Percentiles rank a stretch among this genome's conserved stretches.
phyloP scores from a whole-genome alignment of 2,888 invertebrate genomes.

The Cataglyphis livida region DNA sequence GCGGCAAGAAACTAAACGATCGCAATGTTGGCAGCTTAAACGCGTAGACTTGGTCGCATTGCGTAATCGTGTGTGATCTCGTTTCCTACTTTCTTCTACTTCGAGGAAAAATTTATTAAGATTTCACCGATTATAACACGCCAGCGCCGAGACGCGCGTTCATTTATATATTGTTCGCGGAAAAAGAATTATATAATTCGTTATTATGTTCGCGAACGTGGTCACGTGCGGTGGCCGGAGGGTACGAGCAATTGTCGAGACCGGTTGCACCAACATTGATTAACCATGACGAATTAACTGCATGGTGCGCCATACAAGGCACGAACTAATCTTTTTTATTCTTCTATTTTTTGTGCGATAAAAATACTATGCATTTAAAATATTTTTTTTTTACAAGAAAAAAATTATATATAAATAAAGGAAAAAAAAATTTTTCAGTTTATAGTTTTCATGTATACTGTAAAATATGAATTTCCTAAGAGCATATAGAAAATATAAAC shows the following conservation, averaged over 20 bases:
- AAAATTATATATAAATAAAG: background rate
- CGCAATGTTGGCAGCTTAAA: background rate
- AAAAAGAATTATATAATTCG: constrained; percentile 64
- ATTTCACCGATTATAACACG: constrained; percentile 44
- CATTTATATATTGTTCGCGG: constrained; percentile 44
- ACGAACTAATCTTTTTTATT: background rate
- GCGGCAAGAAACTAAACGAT: background rate
- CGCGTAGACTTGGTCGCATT: constrained; percentile 8
- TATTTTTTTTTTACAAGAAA: background rate
- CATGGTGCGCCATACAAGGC: constrained; percentile 3
- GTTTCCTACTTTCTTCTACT: constrained; percentile 50
- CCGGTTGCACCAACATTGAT: constrained; percentile 36
- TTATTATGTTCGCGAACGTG: constrained; percentile 48
- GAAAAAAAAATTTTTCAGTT: background rate
- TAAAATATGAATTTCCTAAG: background rate
- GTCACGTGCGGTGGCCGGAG: constrained; percentile 30
- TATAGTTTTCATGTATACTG: background rate
- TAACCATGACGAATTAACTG: constrained; percentile 45
- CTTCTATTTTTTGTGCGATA: background rate
- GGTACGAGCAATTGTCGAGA: constrained; percentile 28
- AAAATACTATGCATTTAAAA: background rate
- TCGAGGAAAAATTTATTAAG: constrained; percentile 33
- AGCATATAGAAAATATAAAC: background rate
- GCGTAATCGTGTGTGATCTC: constrained; percentile 35
- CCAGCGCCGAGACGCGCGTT: constrained; percentile 4